Evolutionary conservation across 2,113 vertebrate species (phyloP).

Genomic region (Cynoglossus semilaevis): DNA sequence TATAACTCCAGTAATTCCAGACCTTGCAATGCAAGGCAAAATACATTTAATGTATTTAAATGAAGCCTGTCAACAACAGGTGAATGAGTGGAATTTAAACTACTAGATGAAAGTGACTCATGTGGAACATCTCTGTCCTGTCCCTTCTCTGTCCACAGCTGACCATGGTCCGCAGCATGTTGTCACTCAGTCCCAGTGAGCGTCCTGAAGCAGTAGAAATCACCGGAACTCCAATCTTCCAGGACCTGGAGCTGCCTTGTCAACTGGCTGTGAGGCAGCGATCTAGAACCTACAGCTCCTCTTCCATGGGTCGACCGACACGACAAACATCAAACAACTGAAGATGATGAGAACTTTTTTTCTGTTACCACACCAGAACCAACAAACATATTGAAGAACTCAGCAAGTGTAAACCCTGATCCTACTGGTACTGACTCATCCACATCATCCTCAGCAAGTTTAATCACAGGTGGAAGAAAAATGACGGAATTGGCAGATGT

Average conservation of each 20-base stretch:
- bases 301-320: constrained; percentile 83
- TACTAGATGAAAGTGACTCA: no score
- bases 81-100: no score
- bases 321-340: constrained; percentile 80
- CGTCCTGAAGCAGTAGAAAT: constrained; percentile 89
- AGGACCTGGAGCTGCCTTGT: constrained; percentile 86
- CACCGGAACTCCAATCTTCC: constrained; percentile 88
- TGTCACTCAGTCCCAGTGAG: constrained; percentile 84
- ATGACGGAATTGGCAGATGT: constrained; percentile 26
- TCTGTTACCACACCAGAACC: not conserved
- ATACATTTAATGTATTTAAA: no score
- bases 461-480: constrained; percentile 18
- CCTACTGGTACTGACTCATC: constrained; percentile 4
- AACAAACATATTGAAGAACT: constrained; percentile 6
- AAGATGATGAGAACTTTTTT: constrained; percentile 27
- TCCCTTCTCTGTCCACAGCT: constrained; percentile 80
- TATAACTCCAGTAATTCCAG: no score
- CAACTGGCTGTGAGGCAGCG: constrained; percentile 85
- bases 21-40: no score
- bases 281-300: constrained; percentile 91
- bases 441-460: not conserved
- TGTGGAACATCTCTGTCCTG: not conserved
- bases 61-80: no score
- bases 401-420: no score
- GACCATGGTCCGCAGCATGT: constrained; percentile 91